phyloP scores from a whole-genome alignment of 2,113 vertebrate genomes.

The Leucoraja erinaceus region DNA sequence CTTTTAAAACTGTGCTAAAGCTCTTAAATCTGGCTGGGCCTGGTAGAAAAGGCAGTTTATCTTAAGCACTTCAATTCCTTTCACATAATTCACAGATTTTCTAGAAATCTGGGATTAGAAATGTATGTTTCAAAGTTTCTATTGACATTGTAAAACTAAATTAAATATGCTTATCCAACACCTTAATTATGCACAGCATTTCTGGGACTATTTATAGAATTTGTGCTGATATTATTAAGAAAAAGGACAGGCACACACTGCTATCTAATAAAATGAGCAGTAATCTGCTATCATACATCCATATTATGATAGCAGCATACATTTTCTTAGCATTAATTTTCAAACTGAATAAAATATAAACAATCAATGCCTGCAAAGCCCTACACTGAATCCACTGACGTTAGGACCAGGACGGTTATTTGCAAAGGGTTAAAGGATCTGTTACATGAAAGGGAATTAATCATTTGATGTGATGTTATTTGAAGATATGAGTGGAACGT shows the following conservation, averaged over 20 bases:
- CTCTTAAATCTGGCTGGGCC: neutral
- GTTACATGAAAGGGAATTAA: neutral
- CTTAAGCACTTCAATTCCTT: neutral
- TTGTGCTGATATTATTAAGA: neutral
- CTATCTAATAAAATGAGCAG: neutral
- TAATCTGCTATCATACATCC: neutral
- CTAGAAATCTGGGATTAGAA: neutral
- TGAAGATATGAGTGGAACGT: neutral
- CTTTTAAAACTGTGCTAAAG: neutral
- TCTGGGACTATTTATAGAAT: neutral
- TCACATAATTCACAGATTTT: neutral
- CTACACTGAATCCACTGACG: too few species aligned
- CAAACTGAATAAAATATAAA: neutral
- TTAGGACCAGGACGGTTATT: neutral
- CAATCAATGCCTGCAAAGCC: neutral
- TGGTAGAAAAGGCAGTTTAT: neutral
- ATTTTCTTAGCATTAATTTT: neutral
- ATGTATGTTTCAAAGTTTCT: neutral
- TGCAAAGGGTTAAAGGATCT: neutral
- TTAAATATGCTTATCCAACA: neutral
- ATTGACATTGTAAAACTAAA: neutral
- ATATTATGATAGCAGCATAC: neutral
- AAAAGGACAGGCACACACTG: neutral
- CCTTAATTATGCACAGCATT: neutral
- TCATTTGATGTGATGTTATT: neutral